A percentile compares a stretch with the other conserved stretches of the same genome.
These are phyloP conservation scores for Nilaparvata lugens DNA, from an alignment of 1,140 invertebrate species.

Conservation along the genomic window DNA sequence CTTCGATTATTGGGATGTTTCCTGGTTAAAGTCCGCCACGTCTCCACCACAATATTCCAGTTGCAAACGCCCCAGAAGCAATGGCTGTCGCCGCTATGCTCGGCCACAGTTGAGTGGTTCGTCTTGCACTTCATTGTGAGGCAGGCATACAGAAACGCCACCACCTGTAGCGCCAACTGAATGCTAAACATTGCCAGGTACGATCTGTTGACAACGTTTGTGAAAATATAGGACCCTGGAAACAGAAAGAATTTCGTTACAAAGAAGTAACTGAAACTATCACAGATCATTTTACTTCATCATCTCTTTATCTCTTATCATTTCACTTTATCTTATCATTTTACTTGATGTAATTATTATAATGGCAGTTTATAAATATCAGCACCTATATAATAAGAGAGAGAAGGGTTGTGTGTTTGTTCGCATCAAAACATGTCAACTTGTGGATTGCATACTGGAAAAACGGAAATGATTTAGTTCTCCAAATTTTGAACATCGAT, in stretches of 20 bases:
- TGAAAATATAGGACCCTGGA: constrained; percentile 47
- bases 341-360: too few relatives aligned
- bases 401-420: too few relatives aligned
- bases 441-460: too few relatives aligned
- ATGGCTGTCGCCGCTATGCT: neutral
- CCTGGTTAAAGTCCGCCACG: constrained; percentile 46
- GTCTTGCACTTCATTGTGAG: constrained; percentile 55
- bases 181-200: constrained; percentile 60
- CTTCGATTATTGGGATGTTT: constrained; percentile 42
- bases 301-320: too few relatives aligned
- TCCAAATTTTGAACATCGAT: too few relatives aligned
- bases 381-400: too few relatives aligned
- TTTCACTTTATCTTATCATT: too few relatives aligned
- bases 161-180: constrained; percentile 47
- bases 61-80: neutral
- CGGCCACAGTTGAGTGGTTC: constrained; percentile 30
- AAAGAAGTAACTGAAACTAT: neutral
- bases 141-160: constrained; percentile 51
- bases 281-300: neutral
- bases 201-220: constrained; percentile 43
- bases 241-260: constrained; percentile 14
- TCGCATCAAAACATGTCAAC: too few relatives aligned
- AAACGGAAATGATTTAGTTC: too few relatives aligned
- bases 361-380: too few relatives aligned
- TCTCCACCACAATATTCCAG: constrained; percentile 44